Evolutionary conservation across 2,113 vertebrate species (phyloP), one percentile per base, ranked within the genome.

Genomic region (Phalacrocorax aristotelis): DNA sequence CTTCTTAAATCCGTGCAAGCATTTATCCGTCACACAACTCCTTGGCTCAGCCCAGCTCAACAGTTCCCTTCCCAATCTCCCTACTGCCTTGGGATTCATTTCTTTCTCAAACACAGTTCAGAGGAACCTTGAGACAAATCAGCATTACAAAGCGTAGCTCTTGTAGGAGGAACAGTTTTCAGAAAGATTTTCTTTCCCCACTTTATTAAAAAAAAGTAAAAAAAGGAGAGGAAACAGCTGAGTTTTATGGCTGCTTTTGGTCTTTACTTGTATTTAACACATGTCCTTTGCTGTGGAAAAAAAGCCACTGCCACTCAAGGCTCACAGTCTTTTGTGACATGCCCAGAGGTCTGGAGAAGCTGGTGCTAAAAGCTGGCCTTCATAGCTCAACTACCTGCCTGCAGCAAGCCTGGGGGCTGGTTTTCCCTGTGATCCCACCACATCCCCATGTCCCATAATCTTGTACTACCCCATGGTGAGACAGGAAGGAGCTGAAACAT

Each of bases 81-180:
- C 25, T 64, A 38, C 71, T 36, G 75, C 93, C 96, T 90, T n/a
- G 1, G 95, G 91, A 72, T 62, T 91, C 38, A 89, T 95, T 94
- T 92, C 81, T 94, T 82, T 54, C 87, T 89, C 81, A 66, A 89
- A 75, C 14, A 23, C 3, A 3, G 69, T 93, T 96, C 69, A 89
- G 87, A 89, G 60, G 51, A 91, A 91, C 65, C 51, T 92, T 58
- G 23, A 93, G 83, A 95, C 46, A 36, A 91, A 83, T 54, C 91
- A 91, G 57, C 68, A 66, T 81, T 84, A 90, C 51, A 81, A 93
- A 97, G 74, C 72, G 75, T 91, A 94, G 65, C 32, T 94, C 42
- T 78, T 54, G 36, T 62, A 94, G 27, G 27, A 74, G 46, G 72
- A 87, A 95, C 29, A 74, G 38, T 48, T 15, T 87, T 70, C 60